phyloP scores from a whole-genome alignment of 2,113 vertebrate genomes.

The Terrapene triunguis region DNA sequence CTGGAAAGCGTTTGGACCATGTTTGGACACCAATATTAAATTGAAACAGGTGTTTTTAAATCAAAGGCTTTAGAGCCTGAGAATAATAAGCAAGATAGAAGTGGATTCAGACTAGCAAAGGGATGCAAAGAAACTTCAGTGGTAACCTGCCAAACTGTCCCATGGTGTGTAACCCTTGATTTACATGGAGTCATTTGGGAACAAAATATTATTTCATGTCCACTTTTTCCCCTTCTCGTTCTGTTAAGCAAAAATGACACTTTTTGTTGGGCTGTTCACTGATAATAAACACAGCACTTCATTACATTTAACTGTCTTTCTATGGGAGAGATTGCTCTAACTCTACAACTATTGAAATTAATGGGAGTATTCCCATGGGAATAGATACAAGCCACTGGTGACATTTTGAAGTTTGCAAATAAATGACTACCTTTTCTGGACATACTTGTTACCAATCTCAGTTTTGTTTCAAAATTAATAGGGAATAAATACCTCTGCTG shows the following conservation, averaged over 20 bases:
- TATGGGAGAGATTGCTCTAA: accelerated
- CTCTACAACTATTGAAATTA: too few species aligned
- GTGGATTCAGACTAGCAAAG: neutral
- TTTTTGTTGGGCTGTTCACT: neutral
- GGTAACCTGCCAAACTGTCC: neutral
- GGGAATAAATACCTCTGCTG: accelerated
- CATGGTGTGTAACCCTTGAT: neutral
- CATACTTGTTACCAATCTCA: neutral
- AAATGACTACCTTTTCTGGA: neutral
- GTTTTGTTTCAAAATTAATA: accelerated
- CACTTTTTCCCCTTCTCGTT: neutral
- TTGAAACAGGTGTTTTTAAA: neutral
- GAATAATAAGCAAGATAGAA: neutral
- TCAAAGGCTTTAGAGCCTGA: neutral
- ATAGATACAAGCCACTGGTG: neutral
- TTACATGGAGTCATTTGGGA: neutral
- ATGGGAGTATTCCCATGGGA: neutral
- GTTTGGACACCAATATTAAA: neutral
- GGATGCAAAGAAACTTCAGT: neutral
- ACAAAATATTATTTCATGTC: neutral
- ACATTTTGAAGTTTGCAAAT: neutral
- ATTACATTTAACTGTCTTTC: accelerated
- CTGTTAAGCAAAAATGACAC: neutral
- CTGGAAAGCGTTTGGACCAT: neutral
- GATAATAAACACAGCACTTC: accelerated